Percentiles rank a stretch among this genome's conserved stretches.
Evolutionary conservation across 1,140 invertebrate genomes (phyloP).

Genomic region (Augochlora pura): DNA sequence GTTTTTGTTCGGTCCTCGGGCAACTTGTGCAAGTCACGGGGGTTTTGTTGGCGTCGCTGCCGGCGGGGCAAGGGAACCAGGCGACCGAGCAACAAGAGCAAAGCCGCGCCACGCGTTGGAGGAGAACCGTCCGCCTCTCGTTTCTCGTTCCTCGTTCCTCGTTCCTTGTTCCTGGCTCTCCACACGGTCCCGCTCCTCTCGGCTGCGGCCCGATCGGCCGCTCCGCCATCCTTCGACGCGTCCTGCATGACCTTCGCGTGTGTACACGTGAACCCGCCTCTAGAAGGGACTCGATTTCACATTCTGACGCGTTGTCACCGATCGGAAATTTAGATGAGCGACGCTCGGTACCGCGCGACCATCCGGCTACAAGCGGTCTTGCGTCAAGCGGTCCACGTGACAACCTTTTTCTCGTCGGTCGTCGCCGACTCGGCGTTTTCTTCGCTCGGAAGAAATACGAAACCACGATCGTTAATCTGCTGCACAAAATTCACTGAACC

Average conservation of each 20-base stretch:
- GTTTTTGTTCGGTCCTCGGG: slow-evolving; percentile 68
- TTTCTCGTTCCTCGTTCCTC: background rate
- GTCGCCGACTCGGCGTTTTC: too few relatives aligned
- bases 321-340: slow-evolving; percentile 17
- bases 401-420: background rate
- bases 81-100: slow-evolving; percentile 45
- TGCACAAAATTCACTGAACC: too few relatives aligned
- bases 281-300: slow-evolving; percentile 1
- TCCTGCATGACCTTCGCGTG: slow-evolving; percentile 48
- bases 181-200: too few relatives aligned
- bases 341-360: background rate
- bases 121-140: slow-evolving; percentile 29
- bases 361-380: background rate
- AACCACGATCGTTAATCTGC: too few relatives aligned
- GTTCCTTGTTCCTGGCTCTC: background rate
- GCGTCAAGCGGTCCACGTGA: background rate
- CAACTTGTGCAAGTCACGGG: slow-evolving; percentile 69
- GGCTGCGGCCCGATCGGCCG: background rate
- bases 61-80: slow-evolving; percentile 15
- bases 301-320: slow-evolving; percentile 17
- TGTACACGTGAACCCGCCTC: slow-evolving; percentile 20
- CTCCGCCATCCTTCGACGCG: slow-evolving; percentile 32
- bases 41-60: slow-evolving; percentile 61
- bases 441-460: too few relatives aligned
- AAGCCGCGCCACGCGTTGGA: slow-evolving; percentile 58